These are phyloP conservation scores for Diadophis punctatus DNA, from an alignment of 2,113 vertebrate species.

Conservation along the genomic window DNA sequence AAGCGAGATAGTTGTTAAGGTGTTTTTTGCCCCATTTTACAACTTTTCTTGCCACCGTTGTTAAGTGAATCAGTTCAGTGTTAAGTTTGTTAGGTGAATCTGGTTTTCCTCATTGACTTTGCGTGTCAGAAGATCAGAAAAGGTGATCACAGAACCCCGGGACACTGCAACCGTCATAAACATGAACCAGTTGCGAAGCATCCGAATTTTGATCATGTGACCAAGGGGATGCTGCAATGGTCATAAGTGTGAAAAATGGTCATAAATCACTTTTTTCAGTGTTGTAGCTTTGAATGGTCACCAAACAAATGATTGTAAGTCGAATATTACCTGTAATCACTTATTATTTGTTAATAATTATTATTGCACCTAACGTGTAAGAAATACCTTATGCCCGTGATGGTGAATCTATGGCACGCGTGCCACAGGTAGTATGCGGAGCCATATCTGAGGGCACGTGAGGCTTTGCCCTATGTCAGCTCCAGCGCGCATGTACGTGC, in stretches of 20 bases:
- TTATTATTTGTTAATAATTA: background rate
- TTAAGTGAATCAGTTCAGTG: background rate
- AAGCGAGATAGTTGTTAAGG: background rate
- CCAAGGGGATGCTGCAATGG: background rate
- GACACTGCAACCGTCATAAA: background rate
- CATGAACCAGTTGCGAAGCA: background rate
- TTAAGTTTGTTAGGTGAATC: background rate
- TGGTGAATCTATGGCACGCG: too few species aligned
- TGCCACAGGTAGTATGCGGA: too few species aligned
- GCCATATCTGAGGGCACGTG: too few species aligned
- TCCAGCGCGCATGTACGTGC: too few species aligned
- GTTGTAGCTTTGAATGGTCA: background rate
- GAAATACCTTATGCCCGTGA: background rate
- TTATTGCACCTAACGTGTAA: background rate
- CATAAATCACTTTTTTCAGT: background rate
- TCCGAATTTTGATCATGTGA: background rate
- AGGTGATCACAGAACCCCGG: background rate
- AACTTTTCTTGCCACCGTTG: background rate
- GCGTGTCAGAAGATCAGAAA: background rate
- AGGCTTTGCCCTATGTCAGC: too few species aligned
- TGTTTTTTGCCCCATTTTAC: background rate
- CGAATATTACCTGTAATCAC: background rate
- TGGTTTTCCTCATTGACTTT: background rate
- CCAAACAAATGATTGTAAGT: background rate
- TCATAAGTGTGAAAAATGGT: background rate